Base-by-base conservation (phyloP, 1,140 invertebrate species). In the Leptinotarsa undecemlineata region DNA sequence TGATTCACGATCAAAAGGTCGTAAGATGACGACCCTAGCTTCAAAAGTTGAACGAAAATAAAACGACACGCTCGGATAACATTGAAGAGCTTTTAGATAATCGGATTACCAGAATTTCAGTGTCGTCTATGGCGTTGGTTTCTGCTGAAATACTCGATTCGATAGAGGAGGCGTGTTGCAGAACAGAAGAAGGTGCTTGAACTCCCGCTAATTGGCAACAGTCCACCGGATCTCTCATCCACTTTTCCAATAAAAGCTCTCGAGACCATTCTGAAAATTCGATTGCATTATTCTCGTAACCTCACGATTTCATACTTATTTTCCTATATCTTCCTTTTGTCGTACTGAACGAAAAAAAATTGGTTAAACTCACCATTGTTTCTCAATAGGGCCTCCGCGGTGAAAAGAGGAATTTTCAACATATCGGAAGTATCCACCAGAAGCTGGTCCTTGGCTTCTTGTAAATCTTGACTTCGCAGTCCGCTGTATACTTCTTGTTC, bases 341-440 rank as follows among this genome's bases (percentile, higher is more conserved):
- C 8, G 0, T 57, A 15, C 2, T 14, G n/a, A 57, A 19, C 3
- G 14, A 4, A n/a, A 57, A 57, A n/a, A 15, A 57, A 57, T 4
- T 57, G 51, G 51, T 3, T 57, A 19, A 20, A 11, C 78, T 81
- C 85, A 92, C 92, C 91, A 85, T 92, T 90, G 81, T 92, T 90
- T 78, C 91, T 84, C 15, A 93, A 85, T 20, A 93, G 83, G 66
- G 91, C 91, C 85, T 93, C 92, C 17, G 92, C 92, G 64, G 91
- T 92, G 82, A 93, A 93, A 15, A 93, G 84, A 3, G 91, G 91
- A 51, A 93, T 89, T 81, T 91, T 90, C 14, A 93, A 85, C 91
- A 93, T 93, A 84, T 93, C 91, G 21, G 91, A 90, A 15, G 92
- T 93, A 84, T 93, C 92, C 20, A 93, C 91, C 15, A 93, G 82